Percentiles rank a stretch among this genome's conserved stretches.
phyloP scores from a whole-genome alignment of 1,140 invertebrate genomes.

The Plodia interpunctella region DNA sequence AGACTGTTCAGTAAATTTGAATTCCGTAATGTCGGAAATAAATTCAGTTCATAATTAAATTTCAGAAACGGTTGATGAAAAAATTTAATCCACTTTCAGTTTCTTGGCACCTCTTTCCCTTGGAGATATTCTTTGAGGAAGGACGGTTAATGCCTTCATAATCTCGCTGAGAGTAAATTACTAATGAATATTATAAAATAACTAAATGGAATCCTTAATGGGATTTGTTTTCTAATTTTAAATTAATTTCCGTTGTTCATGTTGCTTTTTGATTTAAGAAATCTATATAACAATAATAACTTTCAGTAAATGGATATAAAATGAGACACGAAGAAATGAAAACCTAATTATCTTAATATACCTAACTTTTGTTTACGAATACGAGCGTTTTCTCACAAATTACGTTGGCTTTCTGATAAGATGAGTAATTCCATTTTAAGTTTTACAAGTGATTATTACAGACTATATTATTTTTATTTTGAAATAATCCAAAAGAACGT shows the following conservation, averaged over 20 bases:
- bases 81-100: constrained; percentile 20
- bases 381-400: too few species aligned
- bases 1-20: constrained; percentile 3
- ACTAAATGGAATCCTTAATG: background rate
- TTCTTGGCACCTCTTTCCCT: constrained; percentile 12
- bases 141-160: constrained; percentile 1
- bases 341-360: too few species aligned
- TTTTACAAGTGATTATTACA: too few species aligned
- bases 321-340: too few species aligned
- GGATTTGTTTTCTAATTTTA: background rate
- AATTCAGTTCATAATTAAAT: constrained; percentile 17
- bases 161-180: background rate
- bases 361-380: too few species aligned
- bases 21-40: constrained; percentile 1
- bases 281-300: too few species aligned
- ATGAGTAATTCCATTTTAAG: too few species aligned
- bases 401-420: too few species aligned
- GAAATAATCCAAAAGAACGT: too few species aligned
- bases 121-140: constrained; percentile 12
- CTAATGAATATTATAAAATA: background rate
- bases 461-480: too few species aligned
- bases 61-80: constrained; percentile 16
- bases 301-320: too few species aligned
- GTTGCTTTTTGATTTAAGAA: too few species aligned
- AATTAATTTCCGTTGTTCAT: background rate